Evolutionary conservation across 1,140 invertebrate species (phyloP).

Genomic region (Hetaerina americana): DNA sequence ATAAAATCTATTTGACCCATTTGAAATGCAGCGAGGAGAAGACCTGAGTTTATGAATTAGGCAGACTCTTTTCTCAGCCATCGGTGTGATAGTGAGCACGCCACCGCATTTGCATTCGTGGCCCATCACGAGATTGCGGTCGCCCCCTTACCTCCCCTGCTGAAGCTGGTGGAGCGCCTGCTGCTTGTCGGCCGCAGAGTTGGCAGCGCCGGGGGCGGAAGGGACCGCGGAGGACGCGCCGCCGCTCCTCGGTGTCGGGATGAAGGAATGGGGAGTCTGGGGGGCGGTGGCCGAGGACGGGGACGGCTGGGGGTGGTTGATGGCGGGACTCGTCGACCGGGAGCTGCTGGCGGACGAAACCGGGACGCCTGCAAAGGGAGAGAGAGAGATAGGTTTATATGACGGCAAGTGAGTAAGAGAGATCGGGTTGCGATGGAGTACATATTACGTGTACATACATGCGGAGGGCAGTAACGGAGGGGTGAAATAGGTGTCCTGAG

Average conservation of each 20-base stretch:
- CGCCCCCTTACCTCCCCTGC: background rate
- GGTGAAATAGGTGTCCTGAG: background rate
- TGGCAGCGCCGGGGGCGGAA: background rate
- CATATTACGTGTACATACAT: too few species aligned
- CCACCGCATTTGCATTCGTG: too few species aligned
- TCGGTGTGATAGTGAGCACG: too few species aligned
- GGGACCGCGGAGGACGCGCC: background rate
- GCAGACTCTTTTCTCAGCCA: too few species aligned
- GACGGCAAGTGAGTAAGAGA: too few species aligned
- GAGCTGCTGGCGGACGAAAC: slow-evolving; percentile 28
- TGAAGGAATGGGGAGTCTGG: slow-evolving; percentile 33
- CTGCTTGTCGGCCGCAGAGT: background rate
- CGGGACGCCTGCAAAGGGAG: slow-evolving; percentile 8
- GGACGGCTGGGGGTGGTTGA: background rate
- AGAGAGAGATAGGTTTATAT: background rate
- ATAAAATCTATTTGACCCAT: too few species aligned
- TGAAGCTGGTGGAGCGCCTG: background rate
- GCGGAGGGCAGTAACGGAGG: too few species aligned
- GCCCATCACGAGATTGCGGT: too few species aligned
- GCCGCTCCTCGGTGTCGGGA: slow-evolving; percentile 31
- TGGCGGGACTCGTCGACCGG: slow-evolving; percentile 28
- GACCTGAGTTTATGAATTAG: too few species aligned
- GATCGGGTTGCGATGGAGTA: too few species aligned
- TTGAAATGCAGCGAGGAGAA: too few species aligned
- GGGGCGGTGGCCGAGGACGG: slow-evolving; percentile 12